Percentiles rank a stretch among this genome's conserved stretches.
Evolutionary conservation across 2,888 invertebrate genomes (phyloP).

Genomic region (Mimas tiliae): DNA sequence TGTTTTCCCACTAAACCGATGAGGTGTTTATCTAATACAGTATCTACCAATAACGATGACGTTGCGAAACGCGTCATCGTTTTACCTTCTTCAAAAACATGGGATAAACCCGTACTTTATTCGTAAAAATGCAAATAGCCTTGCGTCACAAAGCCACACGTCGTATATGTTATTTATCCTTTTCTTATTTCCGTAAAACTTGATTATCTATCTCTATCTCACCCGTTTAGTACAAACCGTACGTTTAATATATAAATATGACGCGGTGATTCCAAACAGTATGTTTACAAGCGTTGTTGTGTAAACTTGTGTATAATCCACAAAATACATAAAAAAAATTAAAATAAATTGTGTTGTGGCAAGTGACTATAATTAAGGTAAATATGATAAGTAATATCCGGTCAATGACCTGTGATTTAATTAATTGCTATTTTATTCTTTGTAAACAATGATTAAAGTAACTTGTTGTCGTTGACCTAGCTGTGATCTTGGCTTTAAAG

Average conservation of each 20-base stretch:
- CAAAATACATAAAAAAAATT: neutral
- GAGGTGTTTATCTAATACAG: neutral
- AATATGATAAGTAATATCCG: neutral
- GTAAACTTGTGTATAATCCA: neutral
- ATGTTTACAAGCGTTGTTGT: constrained; percentile 27
- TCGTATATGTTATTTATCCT: neutral
- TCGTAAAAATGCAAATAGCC: neutral
- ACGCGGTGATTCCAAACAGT: constrained; percentile 17
- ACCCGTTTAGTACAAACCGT: neutral
- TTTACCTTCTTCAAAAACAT: neutral
- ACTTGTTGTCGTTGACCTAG: constrained; percentile 1
- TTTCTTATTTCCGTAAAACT: neutral
- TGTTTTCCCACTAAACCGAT: no score
- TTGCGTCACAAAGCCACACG: neutral
- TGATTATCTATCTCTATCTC: neutral
- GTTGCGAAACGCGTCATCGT: neutral
- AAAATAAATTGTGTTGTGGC: neutral
- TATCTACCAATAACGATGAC: neutral
- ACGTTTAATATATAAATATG: constrained; percentile 17
- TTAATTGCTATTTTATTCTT: neutral
- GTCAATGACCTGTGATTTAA: neutral
- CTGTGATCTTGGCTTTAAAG: neutral
- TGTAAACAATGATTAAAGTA: neutral
- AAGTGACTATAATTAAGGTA: constrained; percentile 5
- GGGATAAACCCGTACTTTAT: constrained; percentile 4